Base-by-base conservation (phyloP, 1,140 invertebrate genomes). In the Ceratosolen fusciceps region DNA sequence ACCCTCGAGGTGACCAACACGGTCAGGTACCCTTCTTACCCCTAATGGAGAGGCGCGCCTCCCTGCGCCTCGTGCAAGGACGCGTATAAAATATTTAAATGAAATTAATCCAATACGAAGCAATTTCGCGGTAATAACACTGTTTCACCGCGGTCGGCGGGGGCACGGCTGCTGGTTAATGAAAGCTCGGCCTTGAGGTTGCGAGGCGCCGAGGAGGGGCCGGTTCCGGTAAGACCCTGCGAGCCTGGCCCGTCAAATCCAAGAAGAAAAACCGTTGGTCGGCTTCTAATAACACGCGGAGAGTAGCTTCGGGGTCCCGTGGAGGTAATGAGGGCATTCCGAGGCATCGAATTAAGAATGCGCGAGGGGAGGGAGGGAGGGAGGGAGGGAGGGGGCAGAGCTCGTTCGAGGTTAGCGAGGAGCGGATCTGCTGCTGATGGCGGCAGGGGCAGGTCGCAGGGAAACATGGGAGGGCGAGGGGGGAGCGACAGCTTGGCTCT, bases 41-140 rank as follows among this genome's bases (percentile, higher is more conserved):
- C 16, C 29, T 31, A 19, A 8, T 16, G n/a, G 54, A n/a, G 47
- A 2, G 73, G 5, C 14, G n/a, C 1, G 37, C 56, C 68, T 72
- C 21, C 24, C 43, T 52, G n/a, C n/a, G n/a, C n/a, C n/a, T n/a
- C n/a, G n/a, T n/a, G n/a, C n/a, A 7, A 37, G 24, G 21, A 43
- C 31, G n/a, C n/a, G 43, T 31, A 67, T 54, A 47, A 54, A n/a
- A n/a, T n/a, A 37, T 76, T 60, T 52, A 68, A 62, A 75, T 80
- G 39, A 56, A 74, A 80, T 71, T 75, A 47, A 31, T 12, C 19
- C 39, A 43, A 67, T 29, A 78, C 56, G n/a, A 72, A 72, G 54
- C 39, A 72, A 71, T 72, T 78, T 78, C 26, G 21, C n/a, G n/a
- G n/a, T 71, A 77, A 77, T 77, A 34, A 77, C 26, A 43, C 24